Base-by-base conservation (phyloP, 2,797 vertebrate species). In the Morelia viridis region DNA sequence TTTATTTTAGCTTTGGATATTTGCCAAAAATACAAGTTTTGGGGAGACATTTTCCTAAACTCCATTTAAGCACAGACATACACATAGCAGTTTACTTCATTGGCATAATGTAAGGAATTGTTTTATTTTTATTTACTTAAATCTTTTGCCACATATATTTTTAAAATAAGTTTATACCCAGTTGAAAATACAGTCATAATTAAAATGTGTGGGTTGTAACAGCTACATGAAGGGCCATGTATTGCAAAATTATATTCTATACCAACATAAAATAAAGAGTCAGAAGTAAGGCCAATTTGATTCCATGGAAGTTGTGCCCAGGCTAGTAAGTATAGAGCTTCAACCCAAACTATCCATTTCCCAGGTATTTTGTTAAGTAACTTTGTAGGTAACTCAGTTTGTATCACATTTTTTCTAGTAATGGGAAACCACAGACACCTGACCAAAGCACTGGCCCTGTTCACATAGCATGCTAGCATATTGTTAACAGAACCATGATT, bases 1-100 rank as follows among this genome's bases (percentile, higher is more conserved):
- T 89, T 88, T 89, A 84, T 84, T 89, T 80, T 87, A 12, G n/a
- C 92, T 92, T 87, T 92, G 89, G 83, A 11, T 87, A 56, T 90
- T 87, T 62, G 84, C 84, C 80, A 68, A 87, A 41, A 89, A 17
- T 84, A 65, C 46, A 88, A 35, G 22, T 12, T 12, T 61, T n/a
- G 41, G 64, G 19, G 46, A 64, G 46, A 26, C 19, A 5, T 28
- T 64, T 62, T 41, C 68, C 64, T 46, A 86, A 35, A 35, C 19
- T 15, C 13, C 13, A 13, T 19, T 5, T 15, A 35, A 4, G 2
- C 31, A 17, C n/a, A 68, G 1, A 68, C 4, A 71, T n/a, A 71
- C 31, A 76, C 1, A 41, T 7, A 41, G 4, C 26, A 58, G 31
- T 2, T 50, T 92, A 12, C 11, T 71, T 41, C 24, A 50, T 13